Evolutionary conservation across 2,113 vertebrate species (phyloP).

Genomic region (Pomatostomus ruficeps): DNA sequence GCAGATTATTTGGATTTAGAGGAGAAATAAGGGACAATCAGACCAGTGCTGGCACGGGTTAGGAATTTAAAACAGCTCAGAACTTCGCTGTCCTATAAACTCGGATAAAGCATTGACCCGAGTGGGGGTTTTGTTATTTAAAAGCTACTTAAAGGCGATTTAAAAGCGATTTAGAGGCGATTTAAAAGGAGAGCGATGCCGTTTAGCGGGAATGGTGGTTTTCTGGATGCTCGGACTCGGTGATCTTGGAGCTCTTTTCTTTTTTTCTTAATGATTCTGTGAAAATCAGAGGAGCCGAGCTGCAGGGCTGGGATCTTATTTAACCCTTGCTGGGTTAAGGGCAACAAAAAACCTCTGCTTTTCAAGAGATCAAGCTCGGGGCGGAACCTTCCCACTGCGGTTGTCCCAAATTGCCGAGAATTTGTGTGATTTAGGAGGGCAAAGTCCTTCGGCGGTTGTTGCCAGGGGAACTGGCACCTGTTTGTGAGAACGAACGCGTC

Average conservation of each 20-base stretch:
- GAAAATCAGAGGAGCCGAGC: background rate
- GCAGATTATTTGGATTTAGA: background rate
- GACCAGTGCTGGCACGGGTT: background rate
- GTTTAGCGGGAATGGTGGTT: background rate
- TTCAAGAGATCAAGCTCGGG: background rate
- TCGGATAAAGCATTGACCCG: background rate
- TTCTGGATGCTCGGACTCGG: background rate
- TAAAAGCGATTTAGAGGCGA: background rate
- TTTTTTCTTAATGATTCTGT: background rate
- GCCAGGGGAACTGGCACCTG: conserved; percentile 8
- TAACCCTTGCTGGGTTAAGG: background rate
- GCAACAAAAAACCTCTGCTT: background rate
- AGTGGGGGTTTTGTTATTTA: background rate
- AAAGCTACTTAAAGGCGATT: background rate
- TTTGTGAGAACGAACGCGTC: background rate
- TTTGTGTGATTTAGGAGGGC: background rate
- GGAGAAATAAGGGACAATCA: background rate
- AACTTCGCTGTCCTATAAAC: background rate
- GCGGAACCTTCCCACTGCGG: background rate
- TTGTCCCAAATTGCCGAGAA: background rate
- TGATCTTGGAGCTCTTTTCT: background rate
- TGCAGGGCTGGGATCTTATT: background rate
- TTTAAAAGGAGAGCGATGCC: background rate
- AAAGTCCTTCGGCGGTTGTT: background rate
- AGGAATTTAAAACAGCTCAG: background rate